A percentile compares a stretch with the other conserved stretches of the same genome.
Conservation (phyloP, 1,140 invertebrate genomes). For the Lucilia sericata region DNA sequence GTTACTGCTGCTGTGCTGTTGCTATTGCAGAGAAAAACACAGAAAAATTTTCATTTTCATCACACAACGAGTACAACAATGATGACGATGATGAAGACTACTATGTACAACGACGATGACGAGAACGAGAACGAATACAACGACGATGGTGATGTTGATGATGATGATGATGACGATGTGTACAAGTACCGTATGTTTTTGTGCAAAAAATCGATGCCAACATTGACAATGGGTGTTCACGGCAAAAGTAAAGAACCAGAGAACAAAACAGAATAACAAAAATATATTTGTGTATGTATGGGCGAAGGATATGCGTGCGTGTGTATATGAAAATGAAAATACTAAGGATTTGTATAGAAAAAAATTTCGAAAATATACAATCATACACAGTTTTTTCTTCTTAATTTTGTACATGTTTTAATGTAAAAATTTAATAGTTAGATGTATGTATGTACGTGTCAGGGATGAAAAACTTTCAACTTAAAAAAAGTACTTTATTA, state of each 20-base stretch:
- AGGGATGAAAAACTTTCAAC: too few species aligned
- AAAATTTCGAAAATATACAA: too few species aligned
- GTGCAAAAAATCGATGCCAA: slow-evolving; percentile 48
- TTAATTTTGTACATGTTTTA: too few species aligned
- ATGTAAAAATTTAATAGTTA: too few species aligned
- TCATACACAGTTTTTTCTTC: too few species aligned
- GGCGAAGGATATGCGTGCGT: background rate
- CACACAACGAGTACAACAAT: slow-evolving; percentile 1
- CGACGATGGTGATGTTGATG: background rate
- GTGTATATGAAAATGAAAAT: slow-evolving; percentile 11
- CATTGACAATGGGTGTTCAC: slow-evolving; percentile 49
- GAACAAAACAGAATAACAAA: slow-evolving; percentile 21
- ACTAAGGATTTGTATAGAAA: background rate
- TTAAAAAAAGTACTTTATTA: too few species aligned
- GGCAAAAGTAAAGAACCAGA: slow-evolving; percentile 34
- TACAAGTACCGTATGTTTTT: slow-evolving; percentile 26
- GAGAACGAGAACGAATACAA: background rate
- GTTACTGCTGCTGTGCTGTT: background rate
- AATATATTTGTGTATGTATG: background rate
- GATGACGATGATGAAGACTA: background rate
- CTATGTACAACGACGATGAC: background rate
- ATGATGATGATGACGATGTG: background rate
- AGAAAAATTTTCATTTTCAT: slow-evolving; percentile 14
- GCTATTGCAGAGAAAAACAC: slow-evolving; percentile 12
- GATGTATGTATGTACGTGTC: too few species aligned